Conservation (phyloP, 2,797 vertebrate species). For the Alca torda region DNA sequence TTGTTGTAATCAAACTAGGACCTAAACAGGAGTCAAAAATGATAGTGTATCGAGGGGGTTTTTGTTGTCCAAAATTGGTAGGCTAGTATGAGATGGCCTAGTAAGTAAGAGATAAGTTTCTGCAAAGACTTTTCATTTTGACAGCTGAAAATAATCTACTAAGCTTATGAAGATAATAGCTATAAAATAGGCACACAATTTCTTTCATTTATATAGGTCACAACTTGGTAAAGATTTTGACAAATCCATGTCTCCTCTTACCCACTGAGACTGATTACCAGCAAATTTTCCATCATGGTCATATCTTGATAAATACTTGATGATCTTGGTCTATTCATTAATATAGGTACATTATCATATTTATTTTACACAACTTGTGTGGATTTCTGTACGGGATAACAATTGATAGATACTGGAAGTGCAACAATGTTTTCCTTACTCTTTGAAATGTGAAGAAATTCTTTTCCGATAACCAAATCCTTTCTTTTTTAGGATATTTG, state of each 20-base stretch:
- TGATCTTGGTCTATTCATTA: background rate
- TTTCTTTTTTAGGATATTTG: background rate
- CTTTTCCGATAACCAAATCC: slow-evolving; percentile 1
- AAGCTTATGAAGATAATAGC: background rate
- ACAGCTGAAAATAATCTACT: background rate
- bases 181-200: background rate
- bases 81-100: background rate
- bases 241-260: background rate
- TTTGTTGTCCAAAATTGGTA: background rate
- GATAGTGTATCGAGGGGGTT: fast-evolving
- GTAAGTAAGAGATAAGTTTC: background rate
- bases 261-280: background rate
- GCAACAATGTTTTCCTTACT: background rate
- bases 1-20: background rate
- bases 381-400: background rate
- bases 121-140: background rate
- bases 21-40: background rate
- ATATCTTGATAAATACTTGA: background rate
- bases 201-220: background rate
- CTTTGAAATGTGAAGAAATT: background rate
- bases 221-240: background rate
- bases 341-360: too few species aligned
- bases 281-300: background rate
- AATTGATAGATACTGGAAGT: background rate
- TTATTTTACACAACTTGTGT: background rate